These are phyloP conservation scores for Trachemys scripta DNA, from an alignment of 2,113 vertebrate species.

Conservation along the genomic window DNA sequence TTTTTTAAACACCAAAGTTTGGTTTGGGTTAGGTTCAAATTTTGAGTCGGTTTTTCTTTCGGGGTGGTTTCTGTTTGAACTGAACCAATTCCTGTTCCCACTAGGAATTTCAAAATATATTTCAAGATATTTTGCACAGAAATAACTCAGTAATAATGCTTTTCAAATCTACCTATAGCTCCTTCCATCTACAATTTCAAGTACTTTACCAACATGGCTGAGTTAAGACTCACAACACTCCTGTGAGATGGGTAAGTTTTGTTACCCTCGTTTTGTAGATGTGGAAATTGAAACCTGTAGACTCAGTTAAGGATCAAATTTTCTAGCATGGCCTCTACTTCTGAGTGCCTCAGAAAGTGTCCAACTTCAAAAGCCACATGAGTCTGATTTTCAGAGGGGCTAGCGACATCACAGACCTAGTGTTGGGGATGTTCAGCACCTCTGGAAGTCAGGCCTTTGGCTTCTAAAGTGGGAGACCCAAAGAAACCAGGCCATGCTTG, in stretches of 20 bases:
- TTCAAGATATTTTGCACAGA: background rate
- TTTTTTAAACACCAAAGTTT: background rate
- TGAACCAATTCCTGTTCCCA: background rate
- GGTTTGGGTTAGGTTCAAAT: background rate
- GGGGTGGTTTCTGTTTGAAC: background rate
- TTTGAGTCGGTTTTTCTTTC: background rate
- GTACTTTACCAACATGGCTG: background rate
- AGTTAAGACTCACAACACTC: background rate
- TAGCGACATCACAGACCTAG: background rate
- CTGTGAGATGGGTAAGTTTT: background rate
- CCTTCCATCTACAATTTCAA: background rate
- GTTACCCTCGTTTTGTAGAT: background rate
- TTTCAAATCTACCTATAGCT: background rate
- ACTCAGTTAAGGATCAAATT: background rate
- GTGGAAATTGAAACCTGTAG: background rate
- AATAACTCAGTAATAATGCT: background rate
- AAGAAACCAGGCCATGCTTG: background rate
- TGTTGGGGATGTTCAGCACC: background rate
- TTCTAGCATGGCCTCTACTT: background rate
- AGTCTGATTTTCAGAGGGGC: background rate
- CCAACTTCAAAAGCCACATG: background rate
- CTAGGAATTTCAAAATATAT: background rate
- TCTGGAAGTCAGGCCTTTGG: background rate
- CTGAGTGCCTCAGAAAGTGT: too few species aligned
- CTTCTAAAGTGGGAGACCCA: background rate